Base-by-base conservation (phyloP, 2,113 vertebrate genomes). In the Petaurus breviceps region DNA sequence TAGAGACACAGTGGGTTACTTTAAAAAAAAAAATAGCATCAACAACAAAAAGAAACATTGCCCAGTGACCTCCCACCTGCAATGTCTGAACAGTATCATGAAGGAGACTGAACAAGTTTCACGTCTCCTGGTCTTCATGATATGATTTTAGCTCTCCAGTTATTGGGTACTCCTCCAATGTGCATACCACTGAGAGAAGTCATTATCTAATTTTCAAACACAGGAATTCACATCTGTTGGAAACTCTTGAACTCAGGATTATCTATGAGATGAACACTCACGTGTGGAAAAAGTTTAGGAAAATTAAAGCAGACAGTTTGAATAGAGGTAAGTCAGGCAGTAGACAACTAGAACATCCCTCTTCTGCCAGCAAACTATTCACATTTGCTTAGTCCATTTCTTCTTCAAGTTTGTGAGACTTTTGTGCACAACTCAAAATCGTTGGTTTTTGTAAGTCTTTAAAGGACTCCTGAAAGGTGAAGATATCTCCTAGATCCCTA, bases 381-480 rank as follows among this genome's bases (percentile, higher is more conserved):
- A 46, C 2, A 54, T 91, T 46, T 3, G 91, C 90, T 77, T 90
- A 93, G 93, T 52, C 97, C 5, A 95, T 55, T 93, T 55, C 52
- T 98, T 25, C 52, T 91, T 49, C 52, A 68, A 90, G 43, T 92
- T 89, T 68, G 11, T 28, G 89, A 2, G 51, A 94, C 91, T 91
- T 93, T 95, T 95, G n/a, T 57, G 7, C 93, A 51, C 49, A 55
- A 77, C 97, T 98, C 90, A 95, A 96, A 37, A 98, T 98, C 98
- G 98, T 98, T 95, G 98, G 93, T 94, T 96, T 57, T 93, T 8
- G 43, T 89, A 8, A 99, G 97, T 99, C 99, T 92, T 99, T 99
- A 2, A 99, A 99, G 95, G 99, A 99, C 98, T 99, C 99, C 0
- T 99, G 99, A 9, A 99, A 99, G 98, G 99, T 99, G 95, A 99